These are phyloP conservation scores for Amblyraja radiata DNA, from an alignment of 2,797 vertebrate species.

Conservation along the genomic window DNA sequence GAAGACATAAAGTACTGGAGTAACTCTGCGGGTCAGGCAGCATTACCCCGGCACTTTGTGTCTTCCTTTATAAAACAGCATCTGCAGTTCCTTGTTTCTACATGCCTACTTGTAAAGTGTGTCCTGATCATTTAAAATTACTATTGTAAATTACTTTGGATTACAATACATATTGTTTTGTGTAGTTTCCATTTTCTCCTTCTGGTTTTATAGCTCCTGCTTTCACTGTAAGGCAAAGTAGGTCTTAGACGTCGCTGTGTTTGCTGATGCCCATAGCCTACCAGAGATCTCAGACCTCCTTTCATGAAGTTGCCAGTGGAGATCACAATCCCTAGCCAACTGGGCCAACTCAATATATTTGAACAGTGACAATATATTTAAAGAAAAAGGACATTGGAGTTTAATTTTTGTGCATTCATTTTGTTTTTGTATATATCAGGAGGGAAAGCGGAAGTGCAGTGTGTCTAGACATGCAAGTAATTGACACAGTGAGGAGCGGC, in stretches of 20 bases:
- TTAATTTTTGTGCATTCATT: neutral
- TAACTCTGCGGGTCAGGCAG: too few species aligned
- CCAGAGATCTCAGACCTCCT: neutral
- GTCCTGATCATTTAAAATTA: neutral
- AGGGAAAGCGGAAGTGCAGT: slow-evolving; percentile 87
- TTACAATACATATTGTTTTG: neutral
- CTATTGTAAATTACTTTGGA: neutral
- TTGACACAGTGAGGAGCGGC: slow-evolving; percentile 79
- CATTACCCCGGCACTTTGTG: too few species aligned
- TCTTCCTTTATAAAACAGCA: too few species aligned
- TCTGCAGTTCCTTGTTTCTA: too few species aligned
- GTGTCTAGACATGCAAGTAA: slow-evolving; percentile 89
- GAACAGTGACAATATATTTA: too few species aligned
- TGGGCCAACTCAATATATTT: too few species aligned
- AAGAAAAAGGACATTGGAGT: neutral
- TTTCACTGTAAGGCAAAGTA: neutral
- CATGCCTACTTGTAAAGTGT: neutral
- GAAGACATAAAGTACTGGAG: too few species aligned
- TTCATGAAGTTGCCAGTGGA: neutral
- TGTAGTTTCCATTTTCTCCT: neutral
- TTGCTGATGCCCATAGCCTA: neutral
- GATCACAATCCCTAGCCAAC: neutral
- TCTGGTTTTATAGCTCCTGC: neutral
- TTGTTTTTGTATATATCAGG: slow-evolving; percentile 50
- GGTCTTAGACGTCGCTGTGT: neutral